Conservation (phyloP, 1,140 invertebrate species). For the Panagrolaimus sp. region DNA sequence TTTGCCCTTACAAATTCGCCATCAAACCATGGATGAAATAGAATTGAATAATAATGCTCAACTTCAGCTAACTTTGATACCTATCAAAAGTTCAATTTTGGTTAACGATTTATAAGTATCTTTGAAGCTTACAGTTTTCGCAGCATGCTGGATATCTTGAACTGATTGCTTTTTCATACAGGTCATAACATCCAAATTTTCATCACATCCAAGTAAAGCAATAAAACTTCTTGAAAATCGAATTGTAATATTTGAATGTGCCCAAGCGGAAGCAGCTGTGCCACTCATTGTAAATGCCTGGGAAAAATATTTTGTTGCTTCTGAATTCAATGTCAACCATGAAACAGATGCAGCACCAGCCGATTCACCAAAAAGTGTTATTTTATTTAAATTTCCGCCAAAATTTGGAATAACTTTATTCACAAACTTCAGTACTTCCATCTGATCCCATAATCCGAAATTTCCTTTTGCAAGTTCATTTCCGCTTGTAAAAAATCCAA, state of each 20-base stretch:
- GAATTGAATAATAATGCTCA: not conserved
- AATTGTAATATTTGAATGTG: not conserved
- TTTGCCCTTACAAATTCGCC: not conserved
- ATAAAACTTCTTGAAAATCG: not conserved
- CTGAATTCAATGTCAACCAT: conserved; percentile 79
- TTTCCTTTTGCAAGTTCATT: conserved; percentile 32
- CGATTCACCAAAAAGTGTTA: conserved; percentile 69
- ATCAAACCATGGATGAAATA: not conserved
- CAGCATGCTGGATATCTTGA: not conserved
- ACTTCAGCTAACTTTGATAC: too few relatives aligned
- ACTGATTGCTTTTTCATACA: not conserved
- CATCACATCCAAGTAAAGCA: not conserved
- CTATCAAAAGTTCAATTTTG: too few relatives aligned
- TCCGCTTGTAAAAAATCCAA: conserved; percentile 31
- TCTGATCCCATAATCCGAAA: conserved; percentile 38
- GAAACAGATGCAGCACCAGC: conserved; percentile 70
- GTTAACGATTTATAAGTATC: too few relatives aligned
- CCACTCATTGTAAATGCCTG: conserved; percentile 59
- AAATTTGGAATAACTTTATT: conserved; percentile 58
- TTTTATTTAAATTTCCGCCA: conserved; percentile 65
- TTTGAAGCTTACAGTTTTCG: not conserved
- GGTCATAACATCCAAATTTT: not conserved
- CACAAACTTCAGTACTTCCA: conserved; percentile 33
- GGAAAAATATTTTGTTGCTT: conserved; percentile 69
- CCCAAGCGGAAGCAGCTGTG: not conserved